phyloP scores from a whole-genome alignment of 2,113 vertebrate genomes.

The Eurystomus gularis region DNA sequence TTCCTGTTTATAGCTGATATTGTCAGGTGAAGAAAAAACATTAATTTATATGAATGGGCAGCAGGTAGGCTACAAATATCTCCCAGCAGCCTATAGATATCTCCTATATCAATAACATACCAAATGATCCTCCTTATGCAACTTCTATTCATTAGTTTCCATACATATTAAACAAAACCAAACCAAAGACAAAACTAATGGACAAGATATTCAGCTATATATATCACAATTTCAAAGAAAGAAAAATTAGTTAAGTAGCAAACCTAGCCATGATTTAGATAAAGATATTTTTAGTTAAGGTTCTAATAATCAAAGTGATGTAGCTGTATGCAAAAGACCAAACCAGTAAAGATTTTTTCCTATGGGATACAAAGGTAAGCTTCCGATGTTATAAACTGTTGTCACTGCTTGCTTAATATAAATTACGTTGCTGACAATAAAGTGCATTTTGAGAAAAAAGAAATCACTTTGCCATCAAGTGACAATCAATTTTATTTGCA shows the following conservation, averaged over 20 bases:
- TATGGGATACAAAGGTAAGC: neutral
- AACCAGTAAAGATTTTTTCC: neutral
- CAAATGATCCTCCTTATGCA: neutral
- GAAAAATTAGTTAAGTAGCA: neutral
- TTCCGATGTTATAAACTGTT: neutral
- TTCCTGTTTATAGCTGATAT: neutral
- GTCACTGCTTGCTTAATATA: neutral
- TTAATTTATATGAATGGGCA: neutral
- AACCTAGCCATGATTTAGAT: neutral
- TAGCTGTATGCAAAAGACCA: neutral
- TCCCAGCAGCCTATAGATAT: too few species aligned
- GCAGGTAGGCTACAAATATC: neutral
- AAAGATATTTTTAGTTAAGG: neutral
- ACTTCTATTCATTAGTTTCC: neutral
- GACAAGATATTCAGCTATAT: neutral
- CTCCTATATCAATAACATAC: too few species aligned
- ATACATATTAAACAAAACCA: neutral
- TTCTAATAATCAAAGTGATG: neutral
- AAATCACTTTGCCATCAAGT: neutral
- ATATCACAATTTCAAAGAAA: neutral
- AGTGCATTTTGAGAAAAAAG: neutral
- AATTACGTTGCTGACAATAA: neutral
- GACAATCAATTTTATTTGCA: constrained; percentile 9
- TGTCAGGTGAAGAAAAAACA: neutral
- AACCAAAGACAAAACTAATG: neutral